Percentiles rank a stretch among this genome's conserved stretches.
Evolutionary conservation across 2,797 vertebrate genomes (phyloP).

Genomic region (Synaphobranchus kaupii): DNA sequence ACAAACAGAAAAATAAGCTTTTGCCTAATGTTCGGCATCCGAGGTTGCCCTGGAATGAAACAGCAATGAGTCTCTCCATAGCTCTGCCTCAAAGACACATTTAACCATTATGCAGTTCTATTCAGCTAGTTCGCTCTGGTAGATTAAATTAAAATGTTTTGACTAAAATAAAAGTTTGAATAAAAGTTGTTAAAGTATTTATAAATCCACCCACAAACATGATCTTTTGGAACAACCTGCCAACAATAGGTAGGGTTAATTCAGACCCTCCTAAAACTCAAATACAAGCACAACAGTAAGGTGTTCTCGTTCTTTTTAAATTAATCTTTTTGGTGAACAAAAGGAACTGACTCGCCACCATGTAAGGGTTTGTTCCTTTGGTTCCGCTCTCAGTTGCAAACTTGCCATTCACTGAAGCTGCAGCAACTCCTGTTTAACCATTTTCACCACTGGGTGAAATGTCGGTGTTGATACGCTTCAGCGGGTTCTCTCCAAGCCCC

Average conservation of each 20-base stretch:
- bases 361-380: too few species aligned
- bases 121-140: neutral
- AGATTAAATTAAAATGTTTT: neutral
- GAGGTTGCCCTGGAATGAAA: neutral
- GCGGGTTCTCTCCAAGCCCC: too few species aligned
- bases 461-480: too few species aligned
- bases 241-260: neutral
- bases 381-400: too few species aligned
- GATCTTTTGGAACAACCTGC: neutral
- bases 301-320: too few species aligned
- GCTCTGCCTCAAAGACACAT: neutral
- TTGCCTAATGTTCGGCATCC: neutral
- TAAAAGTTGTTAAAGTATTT: neutral
- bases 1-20: neutral
- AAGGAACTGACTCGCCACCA: too few species aligned
- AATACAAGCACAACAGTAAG: neutral
- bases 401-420: too few species aligned
- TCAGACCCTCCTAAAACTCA: neutral
- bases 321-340: too few species aligned
- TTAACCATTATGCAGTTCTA: neutral
- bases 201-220: neutral
- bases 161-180: neutral
- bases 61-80: neutral
- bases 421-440: too few species aligned
- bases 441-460: too few species aligned